Conservation (phyloP, 1,140 invertebrate species). For the Rhopalosiphum padi region DNA sequence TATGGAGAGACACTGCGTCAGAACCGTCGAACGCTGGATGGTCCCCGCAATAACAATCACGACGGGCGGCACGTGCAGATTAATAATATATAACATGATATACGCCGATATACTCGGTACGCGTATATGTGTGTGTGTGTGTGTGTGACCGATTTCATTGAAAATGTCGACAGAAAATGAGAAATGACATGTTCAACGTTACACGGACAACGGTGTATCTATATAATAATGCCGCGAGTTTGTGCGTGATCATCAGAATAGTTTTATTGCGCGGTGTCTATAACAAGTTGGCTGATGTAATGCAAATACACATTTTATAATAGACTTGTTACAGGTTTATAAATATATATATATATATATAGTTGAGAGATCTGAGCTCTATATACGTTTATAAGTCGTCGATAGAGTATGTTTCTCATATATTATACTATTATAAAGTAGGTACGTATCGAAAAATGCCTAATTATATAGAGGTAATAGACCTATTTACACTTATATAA, state of each 20-base stretch:
- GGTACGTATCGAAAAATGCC: not conserved
- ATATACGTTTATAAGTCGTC: not conserved
- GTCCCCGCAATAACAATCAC: not conserved
- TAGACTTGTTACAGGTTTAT: not conserved
- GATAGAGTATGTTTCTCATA: not conserved
- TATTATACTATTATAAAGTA: not conserved
- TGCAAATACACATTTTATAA: not conserved
- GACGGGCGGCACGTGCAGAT: not conserved
- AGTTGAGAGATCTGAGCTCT: not conserved
- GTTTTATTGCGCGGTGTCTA: constrained; percentile 9
- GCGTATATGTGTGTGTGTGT: not conserved
- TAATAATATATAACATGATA: not conserved
- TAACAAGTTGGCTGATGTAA: constrained; percentile 6
- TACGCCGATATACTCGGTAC: not conserved
- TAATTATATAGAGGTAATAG: not conserved
- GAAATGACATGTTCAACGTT: not conserved
- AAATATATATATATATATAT: not conserved
- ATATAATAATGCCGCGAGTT: not conserved
- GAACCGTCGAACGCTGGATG: not conserved
- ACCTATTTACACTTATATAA: no score
- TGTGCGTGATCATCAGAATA: not conserved
- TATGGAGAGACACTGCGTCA: not conserved
- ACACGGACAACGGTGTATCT: no score
- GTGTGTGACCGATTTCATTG: not conserved
- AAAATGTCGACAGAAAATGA: not conserved